These are phyloP conservation scores for Crotalus tigris DNA, from an alignment of 2,113 vertebrate species.

Conservation along the genomic window DNA sequence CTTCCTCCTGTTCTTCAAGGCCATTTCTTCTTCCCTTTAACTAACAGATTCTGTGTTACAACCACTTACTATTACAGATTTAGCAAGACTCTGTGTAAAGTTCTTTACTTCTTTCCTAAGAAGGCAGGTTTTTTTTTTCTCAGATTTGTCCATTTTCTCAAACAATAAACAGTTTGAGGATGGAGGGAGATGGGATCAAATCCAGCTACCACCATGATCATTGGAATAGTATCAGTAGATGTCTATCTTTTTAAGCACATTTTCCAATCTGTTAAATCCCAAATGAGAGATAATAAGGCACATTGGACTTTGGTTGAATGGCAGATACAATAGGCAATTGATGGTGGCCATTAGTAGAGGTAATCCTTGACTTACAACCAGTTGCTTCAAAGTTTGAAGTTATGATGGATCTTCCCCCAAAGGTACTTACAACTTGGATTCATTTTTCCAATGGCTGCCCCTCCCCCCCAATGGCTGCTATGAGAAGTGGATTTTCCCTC, in stretches of 20 bases:
- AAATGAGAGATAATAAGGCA: not conserved
- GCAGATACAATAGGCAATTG: not conserved
- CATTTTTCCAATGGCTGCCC: not conserved
- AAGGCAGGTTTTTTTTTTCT: too few species aligned
- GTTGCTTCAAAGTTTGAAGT: not conserved
- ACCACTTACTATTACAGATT: not conserved
- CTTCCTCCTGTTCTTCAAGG: not conserved
- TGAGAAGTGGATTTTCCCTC: not conserved
- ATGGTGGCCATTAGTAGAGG: not conserved
- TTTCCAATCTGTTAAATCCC: not conserved
- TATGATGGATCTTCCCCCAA: not conserved
- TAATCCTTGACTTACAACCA: not conserved
- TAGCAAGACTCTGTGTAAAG: not conserved
- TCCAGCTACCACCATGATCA: not conserved
- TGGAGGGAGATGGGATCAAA: not conserved
- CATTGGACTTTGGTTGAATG: not conserved
- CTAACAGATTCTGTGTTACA: not conserved
- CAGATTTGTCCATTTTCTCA: not conserved
- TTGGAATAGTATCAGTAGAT: not conserved
- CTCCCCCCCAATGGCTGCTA: not conserved
- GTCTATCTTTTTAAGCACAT: not conserved
- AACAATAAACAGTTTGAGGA: not conserved
- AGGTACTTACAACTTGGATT: not conserved
- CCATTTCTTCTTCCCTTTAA: not conserved
- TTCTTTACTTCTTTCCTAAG: not conserved